Base-by-base conservation (phyloP, 1,140 invertebrate genomes). In the Hormaphis cornu region DNA sequence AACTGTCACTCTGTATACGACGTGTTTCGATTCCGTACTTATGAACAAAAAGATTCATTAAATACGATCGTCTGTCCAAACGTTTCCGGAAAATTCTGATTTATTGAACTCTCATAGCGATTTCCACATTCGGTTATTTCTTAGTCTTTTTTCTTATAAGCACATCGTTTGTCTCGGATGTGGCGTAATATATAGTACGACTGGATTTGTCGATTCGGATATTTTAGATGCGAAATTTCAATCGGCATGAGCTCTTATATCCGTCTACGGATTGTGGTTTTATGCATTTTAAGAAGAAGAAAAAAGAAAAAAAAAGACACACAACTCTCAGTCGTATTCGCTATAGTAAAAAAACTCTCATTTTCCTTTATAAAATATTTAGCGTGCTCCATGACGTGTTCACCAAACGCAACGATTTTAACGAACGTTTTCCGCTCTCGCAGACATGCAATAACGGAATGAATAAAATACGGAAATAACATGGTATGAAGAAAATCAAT, bases 51-150 rank as follows among this genome's bases (percentile, higher is more conserved):
- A 3, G 24, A 22, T 4, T 37, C 4, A 20, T 56, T 35, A 20
- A 56, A 56, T 30, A 46, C 16, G 42, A 3, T 35, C 28, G 6
- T 30, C 44, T 48, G 22, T 35, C 10, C 18, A 66, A 48, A 66
- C 59, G 48, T 48, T 33, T 66, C 44, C 30, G 28, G 18, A 33
- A 46, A 30, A 66, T 46, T 50, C 44, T 48, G 44, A 66, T 66
- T 50, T 66, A 66, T 66, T 33, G 59, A 66, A 24, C 59, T 33
- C 9, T 30, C 22, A 8, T 20, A 22, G 35, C 10, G 42, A 66
- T 66, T 48, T 66, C 5, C 6, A 24, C 28, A 44, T 22, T 46
- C 12, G 30, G 12, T 1, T 46, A 20, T 48, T 16, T 14, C 1
- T 24, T 63, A 30, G 28, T 46, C 4, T 14, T 18, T n/a, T 9